These are phyloP conservation scores for Micoletzkya japonica DNA, from an alignment of 2,888 invertebrate genomes.

Conservation along the genomic window DNA sequence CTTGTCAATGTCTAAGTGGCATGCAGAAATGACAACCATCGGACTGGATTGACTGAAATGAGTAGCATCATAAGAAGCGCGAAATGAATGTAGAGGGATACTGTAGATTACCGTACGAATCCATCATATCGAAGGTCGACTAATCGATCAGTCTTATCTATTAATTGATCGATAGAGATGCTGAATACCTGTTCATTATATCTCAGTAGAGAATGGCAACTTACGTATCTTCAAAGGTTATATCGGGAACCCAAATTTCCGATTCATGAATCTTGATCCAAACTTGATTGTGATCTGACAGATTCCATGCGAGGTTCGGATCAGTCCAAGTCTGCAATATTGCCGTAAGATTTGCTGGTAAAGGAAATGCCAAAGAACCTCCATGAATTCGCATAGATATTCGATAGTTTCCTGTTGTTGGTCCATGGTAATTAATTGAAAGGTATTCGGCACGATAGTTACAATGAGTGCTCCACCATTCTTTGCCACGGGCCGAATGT, in stretches of 20 bases:
- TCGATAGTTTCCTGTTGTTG: conserved; percentile 49
- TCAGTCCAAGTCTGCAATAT: conserved; percentile 25
- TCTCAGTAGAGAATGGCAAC: too few relatives aligned
- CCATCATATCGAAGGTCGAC: not conserved
- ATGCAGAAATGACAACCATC: conserved; percentile 31
- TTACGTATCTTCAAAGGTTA: conserved; percentile 41
- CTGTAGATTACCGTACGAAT: not conserved
- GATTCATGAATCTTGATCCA: conserved; percentile 27
- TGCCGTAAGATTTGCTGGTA: not conserved
- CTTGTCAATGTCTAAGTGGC: conserved; percentile 37
- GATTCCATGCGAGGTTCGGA: conserved; percentile 24
- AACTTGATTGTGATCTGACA: conserved; percentile 17
- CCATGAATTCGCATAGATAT: conserved; percentile 43
- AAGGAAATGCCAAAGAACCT: conserved; percentile 30
- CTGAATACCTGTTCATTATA: not conserved
- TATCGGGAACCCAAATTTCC: conserved; percentile 43
- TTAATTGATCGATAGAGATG: conserved; percentile 17
- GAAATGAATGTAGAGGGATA: not conserved
- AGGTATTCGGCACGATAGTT: conserved; percentile 41
- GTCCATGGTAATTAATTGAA: conserved; percentile 43
- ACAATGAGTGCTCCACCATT: conserved; percentile 33
- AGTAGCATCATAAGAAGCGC: not conserved
- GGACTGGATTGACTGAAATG: conserved; percentile 26
- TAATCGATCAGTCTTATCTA: conserved; percentile 7
- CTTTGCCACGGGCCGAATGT: conserved; percentile 2